phyloP scores from a whole-genome alignment of 2,113 vertebrate species.

The Zapornia atra region DNA sequence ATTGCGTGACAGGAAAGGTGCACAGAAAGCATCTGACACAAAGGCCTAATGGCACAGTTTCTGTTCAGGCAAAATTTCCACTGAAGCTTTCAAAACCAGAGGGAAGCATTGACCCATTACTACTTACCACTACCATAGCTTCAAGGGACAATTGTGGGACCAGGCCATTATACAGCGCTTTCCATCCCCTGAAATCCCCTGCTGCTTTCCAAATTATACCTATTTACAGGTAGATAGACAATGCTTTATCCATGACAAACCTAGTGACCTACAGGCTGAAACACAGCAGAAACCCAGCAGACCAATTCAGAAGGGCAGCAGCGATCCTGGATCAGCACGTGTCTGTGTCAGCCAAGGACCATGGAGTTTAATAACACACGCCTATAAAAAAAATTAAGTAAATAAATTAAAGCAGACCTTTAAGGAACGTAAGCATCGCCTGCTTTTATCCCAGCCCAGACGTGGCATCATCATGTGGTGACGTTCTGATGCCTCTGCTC shows the following conservation, averaged over 20 bases:
- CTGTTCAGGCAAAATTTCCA: not conserved
- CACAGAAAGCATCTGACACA: not conserved
- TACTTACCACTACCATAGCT: not conserved
- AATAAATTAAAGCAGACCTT: not conserved
- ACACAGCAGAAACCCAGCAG: not conserved
- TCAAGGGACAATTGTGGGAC: not conserved
- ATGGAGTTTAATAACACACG: accelerated
- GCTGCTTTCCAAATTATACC: not conserved
- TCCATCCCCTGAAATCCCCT: not conserved
- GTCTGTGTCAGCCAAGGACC: too few species aligned
- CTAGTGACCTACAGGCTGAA: not conserved
- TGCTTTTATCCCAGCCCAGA: not conserved
- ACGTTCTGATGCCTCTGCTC: not conserved
- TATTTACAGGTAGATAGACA: not conserved
- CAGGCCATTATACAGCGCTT: not conserved
- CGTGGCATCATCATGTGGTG: accelerated
- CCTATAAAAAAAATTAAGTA: not conserved
- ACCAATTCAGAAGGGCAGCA: not conserved
- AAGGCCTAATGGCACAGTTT: not conserved
- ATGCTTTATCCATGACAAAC: not conserved
- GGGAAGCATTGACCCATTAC: not conserved
- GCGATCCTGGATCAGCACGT: not conserved
- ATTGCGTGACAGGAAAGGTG: not conserved
- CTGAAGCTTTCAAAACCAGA: not conserved
- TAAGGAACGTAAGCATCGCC: not conserved